phyloP scores from a whole-genome alignment of 2,888 invertebrate genomes.

The Tenthredo distinguenda region DNA sequence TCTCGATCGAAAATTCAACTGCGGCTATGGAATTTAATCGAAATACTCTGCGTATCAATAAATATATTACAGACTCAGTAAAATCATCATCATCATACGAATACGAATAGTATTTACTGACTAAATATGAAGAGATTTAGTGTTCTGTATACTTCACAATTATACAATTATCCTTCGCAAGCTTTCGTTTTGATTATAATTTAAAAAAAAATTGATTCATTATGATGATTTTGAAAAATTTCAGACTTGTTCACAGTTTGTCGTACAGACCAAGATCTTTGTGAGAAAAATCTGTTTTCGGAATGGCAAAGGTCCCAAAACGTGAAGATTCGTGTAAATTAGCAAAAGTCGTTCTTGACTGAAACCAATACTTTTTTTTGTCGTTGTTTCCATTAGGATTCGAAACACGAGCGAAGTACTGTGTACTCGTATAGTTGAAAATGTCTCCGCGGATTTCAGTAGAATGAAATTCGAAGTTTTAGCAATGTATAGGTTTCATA shows the following conservation, averaged over 20 bases:
- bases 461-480: conserved; percentile 8
- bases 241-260: too few relatives aligned
- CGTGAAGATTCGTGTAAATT: background rate
- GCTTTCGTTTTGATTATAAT: background rate
- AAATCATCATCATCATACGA: background rate
- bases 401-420: background rate
- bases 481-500: background rate
- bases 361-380: background rate
- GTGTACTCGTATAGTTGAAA: background rate
- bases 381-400: background rate
- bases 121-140: background rate
- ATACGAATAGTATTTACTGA: background rate
- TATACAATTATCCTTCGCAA: background rate
- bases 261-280: too few relatives aligned
- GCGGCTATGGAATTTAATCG: background rate
- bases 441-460: background rate
- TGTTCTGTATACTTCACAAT: background rate
- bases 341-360: background rate
- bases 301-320: background rate
- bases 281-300: background rate
- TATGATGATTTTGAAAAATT: background rate
- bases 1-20: background rate
- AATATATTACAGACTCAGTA: background rate
- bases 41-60: background rate
- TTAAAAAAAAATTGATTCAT: background rate